These are phyloP conservation scores for Rhinoptilus africanus DNA, from an alignment of 2,113 vertebrate species.

Conservation along the genomic window DNA sequence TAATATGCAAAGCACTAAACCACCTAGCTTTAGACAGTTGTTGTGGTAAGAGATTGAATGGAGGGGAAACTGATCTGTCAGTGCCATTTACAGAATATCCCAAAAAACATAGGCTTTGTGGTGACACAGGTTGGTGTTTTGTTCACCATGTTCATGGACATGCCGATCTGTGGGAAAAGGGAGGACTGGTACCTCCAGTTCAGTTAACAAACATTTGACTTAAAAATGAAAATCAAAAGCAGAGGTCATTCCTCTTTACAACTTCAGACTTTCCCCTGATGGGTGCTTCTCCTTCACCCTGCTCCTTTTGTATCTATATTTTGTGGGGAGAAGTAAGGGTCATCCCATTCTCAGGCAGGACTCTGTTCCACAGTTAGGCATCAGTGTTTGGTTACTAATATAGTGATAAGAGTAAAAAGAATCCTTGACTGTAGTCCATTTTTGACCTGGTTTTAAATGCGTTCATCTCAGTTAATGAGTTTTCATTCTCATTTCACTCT, in stretches of 20 bases:
- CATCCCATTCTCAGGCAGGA: background rate
- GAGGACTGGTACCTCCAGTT: background rate
- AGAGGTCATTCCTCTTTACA: background rate
- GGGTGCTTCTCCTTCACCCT: background rate
- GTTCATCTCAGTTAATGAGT: background rate
- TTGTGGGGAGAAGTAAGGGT: background rate
- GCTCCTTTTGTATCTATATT: fast-evolving
- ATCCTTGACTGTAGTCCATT: background rate
- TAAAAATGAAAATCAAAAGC: background rate
- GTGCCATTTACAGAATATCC: background rate
- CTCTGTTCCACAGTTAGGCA: background rate
- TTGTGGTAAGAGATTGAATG: background rate
- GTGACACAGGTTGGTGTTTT: background rate
- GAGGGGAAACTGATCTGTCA: background rate
- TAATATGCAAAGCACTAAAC: background rate
- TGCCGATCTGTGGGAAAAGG: background rate
- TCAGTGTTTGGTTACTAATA: background rate
- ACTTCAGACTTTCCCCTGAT: background rate
- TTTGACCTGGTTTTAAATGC: background rate
- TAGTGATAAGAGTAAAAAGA: background rate
- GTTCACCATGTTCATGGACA: background rate
- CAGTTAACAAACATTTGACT: background rate
- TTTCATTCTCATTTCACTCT: background rate
- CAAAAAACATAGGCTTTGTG: background rate
- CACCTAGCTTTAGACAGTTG: background rate